Evolutionary conservation across 2,797 vertebrate species (phyloP), one percentile per base, ranked within the genome.

Genomic region (Microctenopoma stevenorrisi): DNA sequence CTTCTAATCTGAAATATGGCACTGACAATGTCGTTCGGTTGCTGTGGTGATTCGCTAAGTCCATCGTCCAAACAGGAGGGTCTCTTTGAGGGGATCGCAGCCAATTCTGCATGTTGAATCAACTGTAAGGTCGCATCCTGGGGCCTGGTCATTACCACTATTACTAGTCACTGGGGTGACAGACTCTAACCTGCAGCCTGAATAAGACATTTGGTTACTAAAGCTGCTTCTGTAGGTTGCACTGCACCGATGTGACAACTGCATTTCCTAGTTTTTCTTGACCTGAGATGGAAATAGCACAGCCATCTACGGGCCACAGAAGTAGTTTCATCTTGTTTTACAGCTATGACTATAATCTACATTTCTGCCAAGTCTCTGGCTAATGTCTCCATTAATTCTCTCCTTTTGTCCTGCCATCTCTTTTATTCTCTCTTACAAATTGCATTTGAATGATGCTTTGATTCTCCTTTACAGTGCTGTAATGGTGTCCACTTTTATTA

Each of bases 211-310:
- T 55, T 51, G 22, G 22, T 37, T 44, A 37, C 42, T 60, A 33
- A 16, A 26, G 42, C n/a, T 58, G 43, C 61, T 37, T 58, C 46
- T 46, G 42, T 43, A 26, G 10, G 13, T 28, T 42, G 18, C 26
- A 2, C 44, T 22, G 4, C 10, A 25, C 52, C 53, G 37, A 26
- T 59, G n/a, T 33, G 30, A 46, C 52, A 25, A 11, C 55, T 33
- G 52, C 25, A 47, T 57, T 68, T 10, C 42, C 40, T 2, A 18
- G 15, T 69, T 58, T 47, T 33, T 5, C 35, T 35, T 18, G 57
- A 64, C 53, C 2, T 54, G 16, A 35, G 16, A 46, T 38, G 35
- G 74, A 64, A 82, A 62, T 46, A 48, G 22, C 42, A 50, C 62
- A 57, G 63, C 46, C 42, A 54, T 53, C 28, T 25, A n/a, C 48